Base-by-base conservation (phyloP, 2,113 vertebrate genomes). In the Phylloscopus trochiloides region DNA sequence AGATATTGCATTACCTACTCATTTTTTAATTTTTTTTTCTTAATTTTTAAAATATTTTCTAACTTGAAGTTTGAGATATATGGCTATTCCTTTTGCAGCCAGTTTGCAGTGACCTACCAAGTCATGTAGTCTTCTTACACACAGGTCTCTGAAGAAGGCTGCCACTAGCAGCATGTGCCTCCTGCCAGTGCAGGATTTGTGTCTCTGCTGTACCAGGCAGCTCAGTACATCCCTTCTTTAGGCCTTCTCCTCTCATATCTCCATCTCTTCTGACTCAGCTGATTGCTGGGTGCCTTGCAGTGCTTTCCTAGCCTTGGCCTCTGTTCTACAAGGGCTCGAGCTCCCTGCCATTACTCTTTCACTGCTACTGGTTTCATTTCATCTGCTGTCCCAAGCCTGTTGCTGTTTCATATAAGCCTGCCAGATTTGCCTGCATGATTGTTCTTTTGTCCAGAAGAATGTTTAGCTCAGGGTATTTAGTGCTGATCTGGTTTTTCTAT, bases 401-500 rank as follows among this genome's bases (percentile, higher is more conserved):
- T 93, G 55, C 86, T 93, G 7, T 92, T 92, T 91, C 75, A 63
- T 77, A 28, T 63, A 86, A 96, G 79, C 88, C 91, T 91, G 94
- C 88, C 94, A 94, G 95, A 95, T 91, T 88, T 86, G 88, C 88
- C 91, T 94, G 72, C 57, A 24, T 26, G 57, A 83, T 86, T 94
- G 76, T 94, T 96, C 95, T 91, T 97, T 96, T 96, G 95, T 97
- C 91, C 94, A 95, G 91, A 93, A 77, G 86, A 81, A 92, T 94
- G 91, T 92, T 96, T 92, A 93, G 72, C 86, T 94, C 88, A 93
- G 91, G 86, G 88, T 92, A 55, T 92, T 92, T 95, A 92, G 76
- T 94, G 95, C 95, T 96, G 96, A 93, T 97, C 94, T 97, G 95
- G 18, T 96, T 95, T 94, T 95, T 47, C 91, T 84, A 94, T 96